Evolutionary conservation across 2,888 invertebrate genomes (phyloP).

Genomic region (Craniophora ligustri): DNA sequence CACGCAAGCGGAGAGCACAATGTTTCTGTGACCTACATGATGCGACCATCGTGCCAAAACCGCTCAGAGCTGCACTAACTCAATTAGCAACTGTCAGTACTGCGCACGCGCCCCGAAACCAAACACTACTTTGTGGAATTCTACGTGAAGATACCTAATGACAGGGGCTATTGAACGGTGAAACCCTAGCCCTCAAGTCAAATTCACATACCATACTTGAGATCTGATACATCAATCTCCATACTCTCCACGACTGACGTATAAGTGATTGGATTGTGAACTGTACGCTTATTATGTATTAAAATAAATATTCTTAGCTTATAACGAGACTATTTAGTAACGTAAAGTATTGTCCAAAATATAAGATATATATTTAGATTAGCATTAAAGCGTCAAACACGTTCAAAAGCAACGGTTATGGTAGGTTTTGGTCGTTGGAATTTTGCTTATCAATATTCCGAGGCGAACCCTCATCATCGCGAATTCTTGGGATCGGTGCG

Average conservation of each 20-base stretch:
- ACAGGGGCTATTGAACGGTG: neutral
- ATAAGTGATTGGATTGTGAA: too few relatives aligned
- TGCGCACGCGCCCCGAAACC: constrained; percentile 44
- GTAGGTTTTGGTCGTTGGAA: constrained; percentile 11
- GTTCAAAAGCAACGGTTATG: neutral
- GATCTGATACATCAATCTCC: too few relatives aligned
- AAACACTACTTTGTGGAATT: constrained; percentile 1
- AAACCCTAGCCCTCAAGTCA: neutral
- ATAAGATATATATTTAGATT: too few relatives aligned
- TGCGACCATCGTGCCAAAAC: constrained; percentile 51
- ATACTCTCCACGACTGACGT: too few relatives aligned
- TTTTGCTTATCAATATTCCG: constrained; percentile 51
- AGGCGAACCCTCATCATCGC: constrained; percentile 33
- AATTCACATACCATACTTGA: too few relatives aligned
- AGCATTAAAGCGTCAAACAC: neutral
- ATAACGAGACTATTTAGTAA: too few relatives aligned
- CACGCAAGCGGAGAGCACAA: constrained; percentile 36
- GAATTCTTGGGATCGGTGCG: constrained; percentile 22
- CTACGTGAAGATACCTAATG: neutral
- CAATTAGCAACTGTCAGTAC: constrained; percentile 62
- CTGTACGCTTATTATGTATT: too few relatives aligned
- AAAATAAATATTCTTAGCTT: too few relatives aligned
- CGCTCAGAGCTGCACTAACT: constrained; percentile 58
- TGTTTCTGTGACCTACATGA: constrained; percentile 64
- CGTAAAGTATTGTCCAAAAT: too few relatives aligned